phyloP scores from a whole-genome alignment of 2,888 invertebrate species.

The Oasisia sp. region DNA sequence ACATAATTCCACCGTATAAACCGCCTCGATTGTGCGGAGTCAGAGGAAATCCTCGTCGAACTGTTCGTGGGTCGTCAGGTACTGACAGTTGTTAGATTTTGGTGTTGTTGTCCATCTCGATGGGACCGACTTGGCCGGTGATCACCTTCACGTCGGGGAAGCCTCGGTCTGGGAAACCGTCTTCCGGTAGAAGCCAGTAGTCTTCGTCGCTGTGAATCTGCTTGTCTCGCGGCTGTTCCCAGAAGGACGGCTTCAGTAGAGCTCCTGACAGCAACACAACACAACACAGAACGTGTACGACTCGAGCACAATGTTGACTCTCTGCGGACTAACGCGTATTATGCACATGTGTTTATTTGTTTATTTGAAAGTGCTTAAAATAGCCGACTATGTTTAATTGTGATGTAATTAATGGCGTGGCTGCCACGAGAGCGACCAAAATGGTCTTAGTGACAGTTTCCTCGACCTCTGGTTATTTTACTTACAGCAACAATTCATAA shows the following conservation, averaged over 20 bases:
- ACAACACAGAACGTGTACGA: not conserved
- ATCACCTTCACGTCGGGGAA: not conserved
- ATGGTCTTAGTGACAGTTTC: no score
- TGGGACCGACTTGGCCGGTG: not conserved
- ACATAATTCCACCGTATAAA: not conserved
- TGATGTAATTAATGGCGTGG: no score
- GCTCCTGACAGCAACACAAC: not conserved
- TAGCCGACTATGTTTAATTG: no score
- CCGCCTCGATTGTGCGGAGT: not conserved
- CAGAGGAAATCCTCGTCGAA: not conserved
- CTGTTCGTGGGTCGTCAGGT: not conserved
- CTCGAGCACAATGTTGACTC: not conserved
- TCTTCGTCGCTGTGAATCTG: conserved; percentile 11
- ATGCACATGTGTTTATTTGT: no score
- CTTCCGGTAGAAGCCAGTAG: conserved; percentile 18
- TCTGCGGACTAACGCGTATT: no score
- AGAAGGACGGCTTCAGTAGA: not conserved
- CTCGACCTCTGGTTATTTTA: no score
- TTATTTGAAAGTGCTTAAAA: no score
- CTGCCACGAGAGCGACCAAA: no score
- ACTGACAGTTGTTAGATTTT: not conserved
- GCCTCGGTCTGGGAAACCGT: not conserved
- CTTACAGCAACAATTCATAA: no score
- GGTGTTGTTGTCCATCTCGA: not conserved
- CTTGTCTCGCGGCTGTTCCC: conserved; percentile 19